Percentiles rank a stretch among this genome's conserved stretches.
Conservation (phyloP, 1,140 invertebrate genomes). For the Drosophila ananassae region DNA sequence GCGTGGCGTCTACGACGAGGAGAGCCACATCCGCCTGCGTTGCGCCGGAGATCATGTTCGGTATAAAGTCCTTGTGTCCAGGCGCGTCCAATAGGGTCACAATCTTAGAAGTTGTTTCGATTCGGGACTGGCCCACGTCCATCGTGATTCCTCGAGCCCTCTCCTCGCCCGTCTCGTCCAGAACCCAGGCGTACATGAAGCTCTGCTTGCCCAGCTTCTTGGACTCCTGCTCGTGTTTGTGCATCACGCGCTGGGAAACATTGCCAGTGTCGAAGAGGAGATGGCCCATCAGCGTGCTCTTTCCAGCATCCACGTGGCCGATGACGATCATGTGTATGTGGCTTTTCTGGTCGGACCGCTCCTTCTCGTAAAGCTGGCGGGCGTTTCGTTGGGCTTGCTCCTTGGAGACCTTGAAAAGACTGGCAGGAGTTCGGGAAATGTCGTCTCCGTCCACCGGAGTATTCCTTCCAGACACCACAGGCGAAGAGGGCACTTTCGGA, state of each 20-base stretch:
- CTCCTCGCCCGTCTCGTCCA: slow-evolving; percentile 99
- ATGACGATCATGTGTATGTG: slow-evolving; percentile 97
- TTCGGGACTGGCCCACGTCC: slow-evolving; percentile 97
- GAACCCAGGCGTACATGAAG: slow-evolving; percentile 99
- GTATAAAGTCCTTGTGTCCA: slow-evolving; percentile 99
- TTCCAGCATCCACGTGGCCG: slow-evolving; percentile 99
- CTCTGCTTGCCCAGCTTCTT: slow-evolving; percentile 99
- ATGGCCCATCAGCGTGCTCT: slow-evolving; percentile 98
- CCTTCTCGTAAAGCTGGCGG: slow-evolving; percentile 88
- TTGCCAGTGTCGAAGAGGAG: slow-evolving; percentile 95
- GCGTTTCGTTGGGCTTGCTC: slow-evolving; percentile 76
- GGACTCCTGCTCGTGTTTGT: slow-evolving; percentile 99
- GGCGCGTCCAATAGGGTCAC: slow-evolving; percentile 96
- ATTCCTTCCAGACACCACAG: slow-evolving; percentile 85
- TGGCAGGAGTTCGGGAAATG: slow-evolving; percentile 7
- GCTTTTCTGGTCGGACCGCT: slow-evolving; percentile 91
- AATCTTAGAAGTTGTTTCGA: slow-evolving; percentile 95
- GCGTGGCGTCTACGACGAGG: slow-evolving; percentile 97
- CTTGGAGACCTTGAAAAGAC: slow-evolving; percentile 73
- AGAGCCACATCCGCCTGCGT: slow-evolving; percentile 98
- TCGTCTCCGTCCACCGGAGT: slow-evolving; percentile 82
- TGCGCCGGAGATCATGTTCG: slow-evolving; percentile 99
- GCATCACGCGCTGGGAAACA: slow-evolving; percentile 95
- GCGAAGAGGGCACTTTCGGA: slow-evolving; percentile 85
- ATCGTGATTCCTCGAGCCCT: slow-evolving; percentile 95